Base-by-base conservation (phyloP, 2,113 vertebrate genomes). In the Uria lomvia region DNA sequence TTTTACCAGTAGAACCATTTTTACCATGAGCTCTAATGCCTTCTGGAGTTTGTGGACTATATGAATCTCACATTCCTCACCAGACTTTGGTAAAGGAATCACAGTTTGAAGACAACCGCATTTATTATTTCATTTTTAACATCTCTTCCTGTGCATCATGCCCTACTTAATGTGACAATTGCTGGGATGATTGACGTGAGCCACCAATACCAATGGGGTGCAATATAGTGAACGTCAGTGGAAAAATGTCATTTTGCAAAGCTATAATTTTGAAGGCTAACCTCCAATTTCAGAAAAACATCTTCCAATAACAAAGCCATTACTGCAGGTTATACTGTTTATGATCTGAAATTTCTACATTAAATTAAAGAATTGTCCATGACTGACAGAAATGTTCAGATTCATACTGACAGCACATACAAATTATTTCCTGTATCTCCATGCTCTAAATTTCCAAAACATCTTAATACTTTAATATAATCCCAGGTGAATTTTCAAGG, bases 251-350 rank as follows among this genome's bases (percentile, higher is more conserved):
- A 75, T 56, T 87, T 65, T 81, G 56, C 4, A 18, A 62, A 91
- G 49, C 52, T 91, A 8, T 68, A 81, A 94, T 94, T 96, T 87
- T 85, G 86, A 96, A 94, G 60, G 36, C 62, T 84, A 94, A 72
- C 76, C 79, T 94, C 94, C 75, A 91, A 87, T 96, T 94, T 89
- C 73, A 92, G 86, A 90, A 86, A 86, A 88, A 43, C n/a, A 36
- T 84, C 65, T 84, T 92, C 60, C 60, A 92, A 45, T 60, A 93
- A 60, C 59, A 84, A 92, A 89, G 60, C 83, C 53, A 84, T 89
- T 85, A 87, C 83, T 60, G 27, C 21, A 92, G 52, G 63, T 90
- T 92, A 71, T 43, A 52, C 34, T 80, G 43, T 40, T 84, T 77
- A 93, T 43, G 36, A 92, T 72, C 27, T 65, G 49, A 84, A 92